Conservation (phyloP, 2,888 invertebrate genomes). For the Tetanocera ferruginea region DNA sequence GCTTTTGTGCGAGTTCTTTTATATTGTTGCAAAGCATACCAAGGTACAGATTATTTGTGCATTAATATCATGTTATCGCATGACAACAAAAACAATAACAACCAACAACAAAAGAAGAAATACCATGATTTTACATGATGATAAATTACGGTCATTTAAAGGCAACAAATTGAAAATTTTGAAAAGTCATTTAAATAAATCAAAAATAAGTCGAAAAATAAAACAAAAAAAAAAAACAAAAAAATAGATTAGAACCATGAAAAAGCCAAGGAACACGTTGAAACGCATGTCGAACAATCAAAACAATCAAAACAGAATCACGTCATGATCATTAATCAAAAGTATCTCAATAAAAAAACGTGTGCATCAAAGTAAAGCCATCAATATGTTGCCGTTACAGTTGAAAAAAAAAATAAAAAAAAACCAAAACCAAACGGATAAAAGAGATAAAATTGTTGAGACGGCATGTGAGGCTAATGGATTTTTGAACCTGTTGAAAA, state of each 20-base stretch:
- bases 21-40: background rate
- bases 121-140: background rate
- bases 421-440: background rate
- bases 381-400: no score
- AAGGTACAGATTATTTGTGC: background rate
- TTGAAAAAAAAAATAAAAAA: no score
- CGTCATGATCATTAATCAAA: conserved; percentile 36
- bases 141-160: background rate
- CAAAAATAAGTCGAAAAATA: no score
- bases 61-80: background rate
- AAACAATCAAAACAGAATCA: conserved; percentile 30
- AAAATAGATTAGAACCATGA: background rate
- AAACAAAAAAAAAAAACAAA: no score
- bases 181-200: background rate
- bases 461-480: conserved; percentile 2
- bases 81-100: background rate
- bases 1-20: background rate
- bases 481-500: conserved; percentile 12
- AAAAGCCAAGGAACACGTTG: background rate
- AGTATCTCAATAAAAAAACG: background rate
- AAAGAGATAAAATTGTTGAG: background rate
- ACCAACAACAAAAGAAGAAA: background rate
- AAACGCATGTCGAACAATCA: conserved; percentile 28
- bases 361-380: background rate
- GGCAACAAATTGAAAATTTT: conserved; percentile 1